phyloP scores from a whole-genome alignment of 2,888 invertebrate species.

The Julus scandinavius region DNA sequence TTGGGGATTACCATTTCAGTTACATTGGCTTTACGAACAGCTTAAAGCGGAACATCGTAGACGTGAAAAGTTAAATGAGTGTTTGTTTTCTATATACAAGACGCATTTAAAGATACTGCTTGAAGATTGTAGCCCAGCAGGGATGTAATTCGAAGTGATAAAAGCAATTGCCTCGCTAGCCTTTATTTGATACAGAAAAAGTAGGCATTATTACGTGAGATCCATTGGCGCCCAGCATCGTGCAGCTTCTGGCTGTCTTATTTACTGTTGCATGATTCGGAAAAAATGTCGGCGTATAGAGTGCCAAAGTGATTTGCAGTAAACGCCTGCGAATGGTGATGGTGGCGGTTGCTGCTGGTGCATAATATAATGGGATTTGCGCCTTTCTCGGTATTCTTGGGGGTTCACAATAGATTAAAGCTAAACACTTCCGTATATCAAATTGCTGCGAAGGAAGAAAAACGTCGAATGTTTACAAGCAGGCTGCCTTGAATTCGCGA shows the following conservation, averaged over 20 bases:
- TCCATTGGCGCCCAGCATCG: neutral
- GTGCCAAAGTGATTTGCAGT: constrained; percentile 37
- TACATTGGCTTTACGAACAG: neutral
- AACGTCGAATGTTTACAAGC: neutral
- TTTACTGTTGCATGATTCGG: constrained; percentile 40
- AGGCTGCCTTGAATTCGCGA: neutral
- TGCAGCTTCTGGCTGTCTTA: neutral
- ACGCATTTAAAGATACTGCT: neutral
- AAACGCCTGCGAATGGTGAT: neutral
- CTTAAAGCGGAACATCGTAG: neutral
- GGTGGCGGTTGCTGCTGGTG: neutral
- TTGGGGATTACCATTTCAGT: neutral
- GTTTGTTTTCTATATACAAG: neutral
- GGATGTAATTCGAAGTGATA: constrained; percentile 25
- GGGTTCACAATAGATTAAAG: constrained; percentile 38
- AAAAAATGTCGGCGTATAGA: neutral
- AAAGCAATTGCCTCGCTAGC: constrained; percentile 33
- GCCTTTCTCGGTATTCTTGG: constrained; percentile 20
- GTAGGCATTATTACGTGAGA: constrained; percentile 45
- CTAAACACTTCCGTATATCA: constrained; percentile 40
- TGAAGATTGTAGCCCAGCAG: constrained; percentile 13
- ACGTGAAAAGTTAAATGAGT: neutral
- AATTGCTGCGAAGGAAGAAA: constrained; percentile 2
- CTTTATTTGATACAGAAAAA: constrained; percentile 39
- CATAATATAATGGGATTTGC: constrained; percentile 43